phyloP scores from a whole-genome alignment of 2,113 vertebrate species.

The Gnathonemus echidnorhynchus region DNA sequence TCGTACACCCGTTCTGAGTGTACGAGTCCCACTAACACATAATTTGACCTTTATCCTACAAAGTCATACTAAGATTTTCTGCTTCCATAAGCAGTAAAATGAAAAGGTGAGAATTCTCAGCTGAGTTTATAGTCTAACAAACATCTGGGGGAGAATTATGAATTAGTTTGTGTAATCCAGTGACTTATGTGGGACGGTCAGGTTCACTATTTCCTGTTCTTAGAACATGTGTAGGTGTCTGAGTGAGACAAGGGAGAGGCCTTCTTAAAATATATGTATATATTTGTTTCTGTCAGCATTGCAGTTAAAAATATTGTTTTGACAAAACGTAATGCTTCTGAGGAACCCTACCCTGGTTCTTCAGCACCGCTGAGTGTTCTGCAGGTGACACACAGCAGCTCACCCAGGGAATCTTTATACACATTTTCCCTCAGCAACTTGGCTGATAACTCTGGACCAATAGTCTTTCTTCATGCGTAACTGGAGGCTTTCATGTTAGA shows the following conservation, averaged over 20 bases:
- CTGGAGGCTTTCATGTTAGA: neutral
- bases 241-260: neutral
- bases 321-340: neutral
- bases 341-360: neutral
- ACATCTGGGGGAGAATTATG: neutral
- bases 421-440: neutral
- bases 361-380: neutral
- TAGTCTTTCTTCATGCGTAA: neutral
- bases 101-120: neutral
- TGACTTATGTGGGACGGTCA: neutral
- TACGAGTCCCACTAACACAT: neutral
- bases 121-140: neutral
- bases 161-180: neutral
- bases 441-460: neutral
- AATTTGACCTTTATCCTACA: neutral
- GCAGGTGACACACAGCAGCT: neutral
- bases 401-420: neutral
- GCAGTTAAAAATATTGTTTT: neutral
- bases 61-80: neutral
- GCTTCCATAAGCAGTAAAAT: neutral
- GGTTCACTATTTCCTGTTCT: neutral
- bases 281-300: neutral
- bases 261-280: neutral
- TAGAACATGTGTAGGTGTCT: slow-evolving; percentile 1
- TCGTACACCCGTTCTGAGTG: neutral